Conservation (phyloP, 2,797 vertebrate genomes). For the Pseudochaenichthys georgianus region DNA sequence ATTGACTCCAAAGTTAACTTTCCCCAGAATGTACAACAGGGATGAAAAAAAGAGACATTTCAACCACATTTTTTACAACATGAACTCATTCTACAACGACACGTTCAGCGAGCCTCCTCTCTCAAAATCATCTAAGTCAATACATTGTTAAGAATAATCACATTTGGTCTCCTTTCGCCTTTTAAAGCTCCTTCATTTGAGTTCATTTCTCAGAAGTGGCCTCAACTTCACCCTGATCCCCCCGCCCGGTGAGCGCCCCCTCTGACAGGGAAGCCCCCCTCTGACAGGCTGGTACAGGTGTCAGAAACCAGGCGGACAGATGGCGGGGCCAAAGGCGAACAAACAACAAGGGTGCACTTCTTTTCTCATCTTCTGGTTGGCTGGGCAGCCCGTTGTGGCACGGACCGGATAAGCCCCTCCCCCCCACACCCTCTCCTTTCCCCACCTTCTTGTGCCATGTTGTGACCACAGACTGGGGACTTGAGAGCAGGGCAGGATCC, state of each 20-base stretch:
- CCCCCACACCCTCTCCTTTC: background rate
- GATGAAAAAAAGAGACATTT: no score
- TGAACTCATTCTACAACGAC: no score
- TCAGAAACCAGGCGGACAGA: slow-evolving; percentile 81
- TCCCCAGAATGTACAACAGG: no score
- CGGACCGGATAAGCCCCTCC: slow-evolving; percentile 49
- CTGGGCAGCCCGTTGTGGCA: slow-evolving; percentile 71
- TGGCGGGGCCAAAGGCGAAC: slow-evolving; percentile 81
- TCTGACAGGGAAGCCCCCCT: slow-evolving; percentile 69
- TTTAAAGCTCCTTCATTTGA: slow-evolving; percentile 17
- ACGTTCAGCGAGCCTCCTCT: no score
- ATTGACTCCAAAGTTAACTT: no score
- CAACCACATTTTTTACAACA: no score
- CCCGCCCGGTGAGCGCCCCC: slow-evolving; percentile 43
- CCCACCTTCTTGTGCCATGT: slow-evolving; percentile 60
- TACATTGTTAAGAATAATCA: no score
- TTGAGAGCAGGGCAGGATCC: slow-evolving; percentile 55
- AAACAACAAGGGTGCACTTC: slow-evolving; percentile 79
- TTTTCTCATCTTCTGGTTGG: slow-evolving; percentile 82
- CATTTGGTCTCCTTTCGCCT: no score
- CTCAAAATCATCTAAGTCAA: no score
- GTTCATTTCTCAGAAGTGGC: slow-evolving; percentile 54
- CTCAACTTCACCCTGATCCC: slow-evolving; percentile 66
- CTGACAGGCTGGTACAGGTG: slow-evolving; percentile 85
- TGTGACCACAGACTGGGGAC: slow-evolving; percentile 67